Evolutionary conservation across 2,113 vertebrate species (phyloP).

Genomic region (Phalacrocorax carbo): DNA sequence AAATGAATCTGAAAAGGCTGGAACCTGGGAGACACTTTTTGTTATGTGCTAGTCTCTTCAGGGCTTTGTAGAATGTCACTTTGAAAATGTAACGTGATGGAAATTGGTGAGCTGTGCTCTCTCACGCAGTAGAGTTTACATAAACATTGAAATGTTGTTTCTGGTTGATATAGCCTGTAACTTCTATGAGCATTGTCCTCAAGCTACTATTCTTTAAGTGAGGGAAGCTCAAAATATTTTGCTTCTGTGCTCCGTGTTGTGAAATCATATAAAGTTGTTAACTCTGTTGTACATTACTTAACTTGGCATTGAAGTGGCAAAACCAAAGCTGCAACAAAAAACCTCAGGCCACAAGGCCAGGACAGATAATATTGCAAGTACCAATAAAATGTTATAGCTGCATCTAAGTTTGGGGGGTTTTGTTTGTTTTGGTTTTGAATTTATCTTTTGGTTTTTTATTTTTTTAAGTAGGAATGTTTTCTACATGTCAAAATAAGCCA

Average conservation of each 20-base stretch:
- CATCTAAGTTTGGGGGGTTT: neutral
- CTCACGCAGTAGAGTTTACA: conserved; percentile 24
- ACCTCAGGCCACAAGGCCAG: neutral
- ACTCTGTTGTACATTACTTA: neutral
- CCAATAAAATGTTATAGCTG: neutral
- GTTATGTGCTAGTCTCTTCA: neutral
- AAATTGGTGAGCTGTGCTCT: conserved; percentile 26
- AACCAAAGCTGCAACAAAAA: neutral
- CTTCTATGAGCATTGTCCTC: neutral
- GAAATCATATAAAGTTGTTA: neutral
- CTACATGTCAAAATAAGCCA: neutral
- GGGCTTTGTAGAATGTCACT: conserved; percentile 30
- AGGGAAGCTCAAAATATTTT: neutral
- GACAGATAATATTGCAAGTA: neutral
- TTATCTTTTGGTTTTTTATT: neutral
- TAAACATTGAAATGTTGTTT: conserved; percentile 44
- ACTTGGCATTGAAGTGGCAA: neutral
- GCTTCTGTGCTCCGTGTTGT: neutral
- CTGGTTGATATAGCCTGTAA: neutral
- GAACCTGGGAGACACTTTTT: neutral
- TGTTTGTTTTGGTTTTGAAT: neutral
- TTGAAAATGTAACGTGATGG: conserved; percentile 47
- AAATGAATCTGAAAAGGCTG: neutral
- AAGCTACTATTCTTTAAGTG: neutral
- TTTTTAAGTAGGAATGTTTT: neutral